Evolutionary conservation across 2,888 invertebrate species (phyloP).

Genomic region (Diogma glabrata): DNA sequence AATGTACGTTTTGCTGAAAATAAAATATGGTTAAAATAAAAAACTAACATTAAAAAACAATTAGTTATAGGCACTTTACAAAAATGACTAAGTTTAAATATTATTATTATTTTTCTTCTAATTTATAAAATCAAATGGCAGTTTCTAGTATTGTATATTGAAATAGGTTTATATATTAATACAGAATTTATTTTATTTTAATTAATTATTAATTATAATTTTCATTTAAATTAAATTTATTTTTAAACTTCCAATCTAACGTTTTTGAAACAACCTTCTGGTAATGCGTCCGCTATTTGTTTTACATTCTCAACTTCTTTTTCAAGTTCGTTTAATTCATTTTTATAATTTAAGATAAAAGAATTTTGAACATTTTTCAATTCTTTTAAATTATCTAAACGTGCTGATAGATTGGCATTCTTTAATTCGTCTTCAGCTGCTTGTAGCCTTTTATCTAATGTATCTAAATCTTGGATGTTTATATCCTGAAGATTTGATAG

Average conservation of each 20-base stretch:
- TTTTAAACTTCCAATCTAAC: conserved; percentile 62
- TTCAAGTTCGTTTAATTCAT: conserved; percentile 56
- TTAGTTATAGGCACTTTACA: too few species aligned
- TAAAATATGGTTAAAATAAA: too few species aligned
- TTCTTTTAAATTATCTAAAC: conserved; percentile 59
- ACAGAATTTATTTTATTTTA: too few species aligned
- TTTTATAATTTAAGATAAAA: conserved; percentile 68
- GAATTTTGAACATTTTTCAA: conserved; percentile 58
- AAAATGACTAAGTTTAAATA: too few species aligned
- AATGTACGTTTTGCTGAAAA: too few species aligned
- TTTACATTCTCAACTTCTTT: conserved; percentile 73
- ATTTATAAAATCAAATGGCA: too few species aligned
- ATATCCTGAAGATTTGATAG: conserved; percentile 63
- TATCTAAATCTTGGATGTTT: conserved; percentile 30
- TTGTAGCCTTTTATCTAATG: conserved; percentile 50
- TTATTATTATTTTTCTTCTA: too few species aligned
- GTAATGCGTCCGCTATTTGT: conserved; percentile 67
- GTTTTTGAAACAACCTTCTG: conserved; percentile 67
- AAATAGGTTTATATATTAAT: too few species aligned
- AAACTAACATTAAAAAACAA: too few species aligned
- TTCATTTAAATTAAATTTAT: too few species aligned
- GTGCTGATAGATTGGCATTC: conserved; percentile 61
- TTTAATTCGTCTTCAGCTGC: conserved; percentile 59
- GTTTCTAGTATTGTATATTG: too few species aligned
- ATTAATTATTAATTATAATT: too few species aligned